Evolutionary conservation across 2,797 vertebrate species (phyloP), one percentile per base, ranked within the genome.

Genomic region (Phoeniculus purpureus): DNA sequence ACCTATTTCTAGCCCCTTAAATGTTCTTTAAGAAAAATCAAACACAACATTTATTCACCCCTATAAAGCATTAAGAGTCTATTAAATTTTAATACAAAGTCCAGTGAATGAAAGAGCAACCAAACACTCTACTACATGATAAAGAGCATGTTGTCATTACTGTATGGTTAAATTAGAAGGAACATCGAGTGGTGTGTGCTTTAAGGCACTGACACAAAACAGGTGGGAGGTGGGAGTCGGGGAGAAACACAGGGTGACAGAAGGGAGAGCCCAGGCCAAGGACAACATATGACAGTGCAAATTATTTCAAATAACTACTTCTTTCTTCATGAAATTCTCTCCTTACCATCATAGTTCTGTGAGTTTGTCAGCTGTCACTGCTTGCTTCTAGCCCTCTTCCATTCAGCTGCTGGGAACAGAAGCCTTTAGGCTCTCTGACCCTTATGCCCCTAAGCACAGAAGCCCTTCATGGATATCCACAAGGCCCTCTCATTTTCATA

Each of bases 331-430:
- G 20, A 45, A 31, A 16, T 83, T 81, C 50, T 71, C 32, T 58
- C 55, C 47, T 2, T 0, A 47, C 22, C 45, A 48, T 45, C 1
- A 0, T 7, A 55, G 29, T 84, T 72, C 67, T 64, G 54, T 12
- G 26, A 73, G 22, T 27, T 70, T 66, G 67, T 66, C 32, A 67
- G 47, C 29, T 50, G 54, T 40, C 61, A 25, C 54, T 59, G 51
- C 32, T 76, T 32, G 31, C 54, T 67, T 56, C 22, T 16, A 43
- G 34, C 79, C 25, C 61, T 68, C 65, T 90, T 19, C 10, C 52
- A 61, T 10, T 16, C 71, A 89, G 85, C 62, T 65, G n/a, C 62
- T 65, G 2, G 8, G 8, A 95, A 91, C 62, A 94, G 87, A 92
- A 80, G 74, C 31, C 56, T 88, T 76, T 85, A 66, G 85, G 45